phyloP scores from a whole-genome alignment of 2,888 invertebrate species.

The Atethmia centrago region DNA sequence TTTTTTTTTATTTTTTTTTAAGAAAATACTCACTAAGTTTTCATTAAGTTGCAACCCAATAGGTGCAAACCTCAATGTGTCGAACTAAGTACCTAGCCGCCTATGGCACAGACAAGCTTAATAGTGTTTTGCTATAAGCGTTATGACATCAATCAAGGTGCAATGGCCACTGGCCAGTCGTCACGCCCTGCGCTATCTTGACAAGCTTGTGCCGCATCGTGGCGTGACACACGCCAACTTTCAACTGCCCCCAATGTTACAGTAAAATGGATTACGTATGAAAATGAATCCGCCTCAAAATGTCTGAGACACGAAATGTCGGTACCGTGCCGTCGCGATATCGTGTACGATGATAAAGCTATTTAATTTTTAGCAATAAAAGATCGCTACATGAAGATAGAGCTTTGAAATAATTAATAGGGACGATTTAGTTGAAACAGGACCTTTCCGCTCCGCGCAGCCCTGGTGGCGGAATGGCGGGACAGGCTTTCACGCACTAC shows the following conservation, averaged over 20 bases:
- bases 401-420: neutral
- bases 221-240: constrained; percentile 79
- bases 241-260: constrained; percentile 62
- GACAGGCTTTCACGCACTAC: too few relatives aligned
- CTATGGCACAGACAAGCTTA: neutral
- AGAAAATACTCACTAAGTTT: neutral
- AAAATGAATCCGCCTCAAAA: constrained; percentile 63
- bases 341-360: constrained; percentile 48
- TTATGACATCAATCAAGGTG: constrained; percentile 61
- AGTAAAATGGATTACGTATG: constrained; percentile 66
- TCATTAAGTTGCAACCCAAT: neutral
- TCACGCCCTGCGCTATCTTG: constrained; percentile 71
- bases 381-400: constrained; percentile 19
- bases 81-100: neutral
- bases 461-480: too few relatives aligned
- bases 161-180: constrained; percentile 71
- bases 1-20: too few relatives aligned
- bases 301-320: constrained; percentile 57
- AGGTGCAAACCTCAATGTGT: too few relatives aligned
- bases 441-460: too few relatives aligned
- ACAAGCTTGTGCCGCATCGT: constrained; percentile 75
- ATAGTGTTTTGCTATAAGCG: constrained; percentile 12
- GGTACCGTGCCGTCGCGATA: constrained; percentile 36
- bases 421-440: neutral
- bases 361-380: constrained; percentile 50